Percentiles rank a stretch among this genome's conserved stretches.
These are phyloP conservation scores for Tetranychus urticae DNA, from an alignment of 1,140 invertebrate species.

Conservation along the genomic window DNA sequence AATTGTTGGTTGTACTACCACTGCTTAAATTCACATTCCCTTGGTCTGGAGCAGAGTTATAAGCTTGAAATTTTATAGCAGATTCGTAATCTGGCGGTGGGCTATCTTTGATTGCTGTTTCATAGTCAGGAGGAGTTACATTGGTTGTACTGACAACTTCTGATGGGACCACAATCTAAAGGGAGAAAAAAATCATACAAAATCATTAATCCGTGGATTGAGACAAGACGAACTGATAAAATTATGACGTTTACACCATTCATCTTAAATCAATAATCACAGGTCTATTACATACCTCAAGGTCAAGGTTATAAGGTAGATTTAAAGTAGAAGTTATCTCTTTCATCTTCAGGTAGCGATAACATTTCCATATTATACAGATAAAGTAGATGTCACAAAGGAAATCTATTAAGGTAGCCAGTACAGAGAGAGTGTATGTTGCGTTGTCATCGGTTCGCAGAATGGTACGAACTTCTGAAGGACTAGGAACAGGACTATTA, in stretches of 20 bases:
- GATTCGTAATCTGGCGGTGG: conserved; percentile 1
- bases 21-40: too few relatives aligned
- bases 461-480: background rate
- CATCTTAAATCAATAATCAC: too few relatives aligned
- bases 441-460: background rate
- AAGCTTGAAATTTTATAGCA: background rate
- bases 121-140: conserved; percentile 4
- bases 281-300: background rate
- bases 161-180: background rate
- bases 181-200: background rate
- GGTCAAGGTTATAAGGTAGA: background rate
- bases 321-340: background rate
- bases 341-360: conserved; percentile 9
- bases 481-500: background rate
- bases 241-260: too few relatives aligned
- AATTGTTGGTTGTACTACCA: too few relatives aligned
- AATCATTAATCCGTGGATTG: too few relatives aligned
- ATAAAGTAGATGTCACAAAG: conserved; percentile 9
- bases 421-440: conserved; percentile 1
- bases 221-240: too few relatives aligned
- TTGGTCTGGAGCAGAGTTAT: too few relatives aligned
- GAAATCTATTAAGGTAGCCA: conserved; percentile 1
- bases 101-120: background rate
- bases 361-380: conserved; percentile 11
- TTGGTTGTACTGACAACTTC: background rate